Evolutionary conservation across 2,113 vertebrate species (phyloP).

Genomic region (Kryptolebias marmoratus): DNA sequence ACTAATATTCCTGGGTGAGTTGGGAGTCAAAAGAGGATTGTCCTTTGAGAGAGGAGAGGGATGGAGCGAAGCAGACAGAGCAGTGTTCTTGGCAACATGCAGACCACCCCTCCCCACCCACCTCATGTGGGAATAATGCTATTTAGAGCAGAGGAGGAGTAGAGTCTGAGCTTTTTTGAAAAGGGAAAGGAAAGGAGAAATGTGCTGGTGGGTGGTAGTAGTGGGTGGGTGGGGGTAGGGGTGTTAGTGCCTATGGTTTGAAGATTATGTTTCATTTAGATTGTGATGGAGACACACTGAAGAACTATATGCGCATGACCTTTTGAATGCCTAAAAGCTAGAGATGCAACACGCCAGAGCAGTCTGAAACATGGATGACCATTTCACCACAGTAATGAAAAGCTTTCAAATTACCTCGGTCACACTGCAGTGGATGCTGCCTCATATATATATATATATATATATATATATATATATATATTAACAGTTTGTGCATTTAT

Average conservation of each 20-base stretch:
- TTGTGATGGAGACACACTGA: constrained; percentile 30
- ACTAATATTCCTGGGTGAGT: constrained; percentile 89
- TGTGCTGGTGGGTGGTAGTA: constrained; percentile 21
- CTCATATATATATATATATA: too few relatives aligned
- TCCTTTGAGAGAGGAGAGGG: constrained; percentile 65
- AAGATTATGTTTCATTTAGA: constrained; percentile 65
- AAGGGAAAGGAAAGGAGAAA: constrained; percentile 30
- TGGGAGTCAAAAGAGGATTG: constrained; percentile 77
- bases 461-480: too few relatives aligned
- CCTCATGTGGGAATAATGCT: constrained; percentile 51
- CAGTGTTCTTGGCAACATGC: constrained; percentile 43
- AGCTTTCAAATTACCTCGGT: too few relatives aligned
- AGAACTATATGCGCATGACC: constrained; percentile 30
- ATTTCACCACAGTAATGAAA: too few relatives aligned
- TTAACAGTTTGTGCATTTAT: too few relatives aligned
- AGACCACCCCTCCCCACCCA: constrained; percentile 24
- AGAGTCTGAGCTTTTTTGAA: constrained; percentile 35
- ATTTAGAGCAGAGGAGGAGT: constrained; percentile 52
- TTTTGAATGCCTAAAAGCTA: not conserved
- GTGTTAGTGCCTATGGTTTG: constrained; percentile 15
- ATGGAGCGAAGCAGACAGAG: constrained; percentile 51
- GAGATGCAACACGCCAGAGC: too few relatives aligned
- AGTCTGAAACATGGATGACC: too few relatives aligned
- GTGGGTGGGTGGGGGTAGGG: not conserved
- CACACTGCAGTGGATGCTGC: too few relatives aligned